These are phyloP conservation scores for Carapus acus DNA, from an alignment of 2,797 vertebrate genomes.

Conservation along the genomic window DNA sequence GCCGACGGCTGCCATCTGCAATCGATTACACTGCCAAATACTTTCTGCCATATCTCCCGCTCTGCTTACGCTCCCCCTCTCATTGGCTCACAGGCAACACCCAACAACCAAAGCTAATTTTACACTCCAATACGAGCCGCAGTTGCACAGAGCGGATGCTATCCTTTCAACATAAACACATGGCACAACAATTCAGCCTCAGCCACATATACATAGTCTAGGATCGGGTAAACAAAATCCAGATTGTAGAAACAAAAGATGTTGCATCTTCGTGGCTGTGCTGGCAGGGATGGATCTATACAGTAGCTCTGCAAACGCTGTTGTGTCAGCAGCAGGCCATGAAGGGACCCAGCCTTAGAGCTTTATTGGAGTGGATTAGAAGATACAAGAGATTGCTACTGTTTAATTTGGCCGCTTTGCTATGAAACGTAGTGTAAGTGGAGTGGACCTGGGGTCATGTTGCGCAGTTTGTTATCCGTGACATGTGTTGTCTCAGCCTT, in stretches of 20 bases:
- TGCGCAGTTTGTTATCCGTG: too few species aligned
- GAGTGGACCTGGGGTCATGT: too few species aligned
- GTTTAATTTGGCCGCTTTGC: too few species aligned
- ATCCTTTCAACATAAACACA: too few species aligned
- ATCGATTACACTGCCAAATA: constrained; percentile 63
- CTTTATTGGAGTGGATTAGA: not conserved
- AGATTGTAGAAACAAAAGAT: not conserved
- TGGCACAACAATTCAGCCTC: not conserved
- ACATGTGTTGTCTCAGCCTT: not conserved
- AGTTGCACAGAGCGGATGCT: not conserved
- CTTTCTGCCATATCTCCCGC: constrained; percentile 50
- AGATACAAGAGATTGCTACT: too few species aligned
- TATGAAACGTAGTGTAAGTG: too few species aligned
- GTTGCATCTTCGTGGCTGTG: not conserved
- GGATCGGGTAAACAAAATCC: not conserved
- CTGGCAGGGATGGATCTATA: too few species aligned
- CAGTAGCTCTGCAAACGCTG: too few species aligned
- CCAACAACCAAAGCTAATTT: constrained; percentile 55
- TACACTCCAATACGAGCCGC: too few species aligned
- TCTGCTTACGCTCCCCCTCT: constrained; percentile 48
- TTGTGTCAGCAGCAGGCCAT: constrained; percentile 6
- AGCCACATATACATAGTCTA: not conserved
- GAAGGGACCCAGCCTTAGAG: not conserved
- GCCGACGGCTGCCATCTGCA: constrained; percentile 62
- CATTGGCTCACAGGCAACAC: constrained; percentile 51